Base-by-base conservation (phyloP, 2,113 vertebrate species). In the Orthonyx spaldingii region DNA sequence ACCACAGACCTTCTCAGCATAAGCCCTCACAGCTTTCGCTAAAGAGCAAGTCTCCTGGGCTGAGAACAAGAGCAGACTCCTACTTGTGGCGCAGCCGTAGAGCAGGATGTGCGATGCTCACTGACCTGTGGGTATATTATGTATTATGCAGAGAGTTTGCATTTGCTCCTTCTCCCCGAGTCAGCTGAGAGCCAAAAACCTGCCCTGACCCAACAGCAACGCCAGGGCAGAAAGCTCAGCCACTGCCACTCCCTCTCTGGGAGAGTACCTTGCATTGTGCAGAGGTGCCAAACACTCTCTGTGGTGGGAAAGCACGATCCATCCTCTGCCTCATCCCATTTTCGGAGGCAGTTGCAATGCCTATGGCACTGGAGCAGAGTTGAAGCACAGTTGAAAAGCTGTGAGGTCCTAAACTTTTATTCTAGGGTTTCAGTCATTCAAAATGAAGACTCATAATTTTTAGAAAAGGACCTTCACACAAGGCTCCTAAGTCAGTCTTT, bases 21-120 rank as follows among this genome's bases (percentile, higher is more conserved):
- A 79, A 93, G 63, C 82, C 66, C 32, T 84, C 55, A 11, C 82
- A 69, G 91, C 84, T 85, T 93, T 91, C 3, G 4, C 46, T 85
- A 65, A 95, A 93, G 85, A 93, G 90, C 85, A 27, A 2, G 88
- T 83, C 90, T 97, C 90, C 11, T 20, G 93, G 91, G 94, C 33
- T 79, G 78, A 42, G 74, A 75, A 50, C 6, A 18, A 24, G 78
- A 79, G 75, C 87, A 87, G 84, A 2, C 74, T 91, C 65, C 28
- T 33, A 52, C 57, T 60, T 3, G 61, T 16, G 3, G 69, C 6
- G 5, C 83, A 92, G 94, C 39, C 33, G 4, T 56, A 10, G 68
- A 95, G 89, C 60, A 5, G 71, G 65, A 78, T 35, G 82, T 0
- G 7, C 16, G 19, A 42, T 89, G 78, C 74, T 95, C 89, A 37